Conservation (phyloP, 1,140 invertebrate genomes). For the Zaprionus inermis region DNA sequence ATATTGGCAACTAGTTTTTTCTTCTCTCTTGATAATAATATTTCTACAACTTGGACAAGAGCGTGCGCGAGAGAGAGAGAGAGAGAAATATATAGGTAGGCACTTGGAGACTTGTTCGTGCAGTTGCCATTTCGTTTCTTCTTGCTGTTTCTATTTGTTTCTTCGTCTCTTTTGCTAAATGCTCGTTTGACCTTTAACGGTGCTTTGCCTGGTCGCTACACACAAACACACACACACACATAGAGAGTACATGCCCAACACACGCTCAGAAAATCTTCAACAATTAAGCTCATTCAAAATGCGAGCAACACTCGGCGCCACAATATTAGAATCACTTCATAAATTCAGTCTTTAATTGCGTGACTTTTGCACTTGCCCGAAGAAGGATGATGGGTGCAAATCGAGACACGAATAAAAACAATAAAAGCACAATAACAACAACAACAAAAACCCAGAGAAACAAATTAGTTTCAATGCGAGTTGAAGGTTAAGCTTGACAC, state of each 20-base stretch:
- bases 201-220: conserved; percentile 50
- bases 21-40: conserved; percentile 63
- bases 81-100: conserved; percentile 2
- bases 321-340: conserved; percentile 68
- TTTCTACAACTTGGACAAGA: conserved; percentile 59
- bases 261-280: conserved; percentile 57
- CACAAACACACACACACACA: conserved; percentile 3
- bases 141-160: conserved; percentile 26
- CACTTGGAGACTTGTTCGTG: conserved; percentile 26
- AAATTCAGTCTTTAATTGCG: conserved; percentile 69
- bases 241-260: not conserved
- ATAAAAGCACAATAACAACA: conserved; percentile 14
- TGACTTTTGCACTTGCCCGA: conserved; percentile 11
- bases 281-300: conserved; percentile 81
- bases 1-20: conserved; percentile 69
- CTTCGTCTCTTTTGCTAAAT: conserved; percentile 52
- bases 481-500: conserved; percentile 75
- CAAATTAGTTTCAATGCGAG: conserved; percentile 77
- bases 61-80: conserved; percentile 2
- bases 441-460: conserved; percentile 15
- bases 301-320: conserved; percentile 68
- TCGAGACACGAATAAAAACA: conserved; percentile 35
- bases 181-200: conserved; percentile 80
- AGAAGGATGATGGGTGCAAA: not conserved
- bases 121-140: conserved; percentile 38